Base-by-base conservation (phyloP, 2,888 invertebrate species). In the Sialis lutaria region DNA sequence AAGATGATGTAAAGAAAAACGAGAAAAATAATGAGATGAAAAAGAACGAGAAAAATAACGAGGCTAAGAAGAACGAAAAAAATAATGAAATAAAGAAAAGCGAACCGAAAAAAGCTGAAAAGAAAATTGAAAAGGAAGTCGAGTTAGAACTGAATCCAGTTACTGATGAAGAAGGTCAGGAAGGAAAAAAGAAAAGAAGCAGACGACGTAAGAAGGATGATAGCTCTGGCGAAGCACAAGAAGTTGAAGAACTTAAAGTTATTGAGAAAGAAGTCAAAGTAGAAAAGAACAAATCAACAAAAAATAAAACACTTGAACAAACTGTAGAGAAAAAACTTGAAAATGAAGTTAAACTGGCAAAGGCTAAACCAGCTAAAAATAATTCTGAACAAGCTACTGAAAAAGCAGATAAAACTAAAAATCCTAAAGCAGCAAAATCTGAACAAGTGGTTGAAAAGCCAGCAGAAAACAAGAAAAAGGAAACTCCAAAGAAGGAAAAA, bases 301-400 rank as follows among this genome's bases (percentile, higher is more conserved):
- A n/a, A 42, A 30, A 12, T 13, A 22, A 41, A 13, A 10, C 10
- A 22, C 2, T 8, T 31, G 10, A 31, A 13, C 6, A 10, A 22
- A 31, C 22, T 31, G 32, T 7, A 22, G n/a, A 31, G 6, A 31
- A 13, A 42, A 30, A 10, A 10, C 6, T 8, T 31, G 32, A 22
- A 42, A 42, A 31, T 31, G 9, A 42, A 42, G 6, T 6, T 12
- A 39, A 10, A 39, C 6, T 12, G 13, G 10, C 22, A 22, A 42
- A 44, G 33, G 6, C 7, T 12, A 12, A 44, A 22, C 32, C 7
- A 7, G 12, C 6, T 13, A 34, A 34, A 22, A 44, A 33, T 9
- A 12, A 10, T 43, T 42, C 22, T 45, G 64, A 67, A 54, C 64
- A 65, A 12, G 51, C 61, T 8, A 62, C 61, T 10, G 64, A 67